Evolutionary conservation across 2,888 invertebrate species (phyloP).

Genomic region (Deroplatys truncata): DNA sequence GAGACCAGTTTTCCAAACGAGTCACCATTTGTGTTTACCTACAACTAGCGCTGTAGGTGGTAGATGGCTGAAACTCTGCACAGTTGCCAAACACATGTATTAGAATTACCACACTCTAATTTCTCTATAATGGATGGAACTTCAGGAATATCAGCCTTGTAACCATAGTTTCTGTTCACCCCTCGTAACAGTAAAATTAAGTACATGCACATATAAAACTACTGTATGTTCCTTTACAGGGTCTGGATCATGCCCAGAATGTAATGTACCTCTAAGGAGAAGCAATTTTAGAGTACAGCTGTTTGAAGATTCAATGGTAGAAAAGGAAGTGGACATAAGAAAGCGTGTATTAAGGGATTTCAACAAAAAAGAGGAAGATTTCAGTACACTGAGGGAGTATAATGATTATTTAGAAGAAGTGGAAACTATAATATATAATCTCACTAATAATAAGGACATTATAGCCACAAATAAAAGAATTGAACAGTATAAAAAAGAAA

Average conservation of each 20-base stretch:
- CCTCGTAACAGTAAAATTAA: too few relatives aligned
- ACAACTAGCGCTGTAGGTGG: too few relatives aligned
- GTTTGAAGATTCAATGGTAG: slow-evolving; percentile 94
- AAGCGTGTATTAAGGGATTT: slow-evolving; percentile 84
- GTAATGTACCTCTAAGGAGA: slow-evolving; percentile 80
- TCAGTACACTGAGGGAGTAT: slow-evolving; percentile 73
- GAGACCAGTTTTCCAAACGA: too few relatives aligned
- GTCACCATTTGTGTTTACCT: too few relatives aligned
- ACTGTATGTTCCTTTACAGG: slow-evolving; percentile 50
- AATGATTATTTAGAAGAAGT: slow-evolving; percentile 97
- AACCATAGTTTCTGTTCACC: too few relatives aligned
- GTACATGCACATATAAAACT: too few relatives aligned
- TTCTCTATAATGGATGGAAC: too few relatives aligned
- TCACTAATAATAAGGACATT: slow-evolving; percentile 84
- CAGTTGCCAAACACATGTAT: too few relatives aligned
- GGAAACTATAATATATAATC: slow-evolving; percentile 86
- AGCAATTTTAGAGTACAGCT: slow-evolving; percentile 90
- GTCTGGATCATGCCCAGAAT: slow-evolving; percentile 92
- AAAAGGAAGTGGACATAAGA: slow-evolving; percentile 95
- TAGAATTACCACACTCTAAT: too few relatives aligned
- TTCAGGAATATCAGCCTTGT: too few relatives aligned
- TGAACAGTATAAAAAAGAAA: slow-evolving; percentile 87
- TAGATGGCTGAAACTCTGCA: too few relatives aligned
- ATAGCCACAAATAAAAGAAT: slow-evolving; percentile 84
- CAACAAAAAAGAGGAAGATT: slow-evolving; percentile 95